phyloP scores from a whole-genome alignment of 1,140 invertebrate genomes.

The Pseudomyrmex flavicornis region DNA sequence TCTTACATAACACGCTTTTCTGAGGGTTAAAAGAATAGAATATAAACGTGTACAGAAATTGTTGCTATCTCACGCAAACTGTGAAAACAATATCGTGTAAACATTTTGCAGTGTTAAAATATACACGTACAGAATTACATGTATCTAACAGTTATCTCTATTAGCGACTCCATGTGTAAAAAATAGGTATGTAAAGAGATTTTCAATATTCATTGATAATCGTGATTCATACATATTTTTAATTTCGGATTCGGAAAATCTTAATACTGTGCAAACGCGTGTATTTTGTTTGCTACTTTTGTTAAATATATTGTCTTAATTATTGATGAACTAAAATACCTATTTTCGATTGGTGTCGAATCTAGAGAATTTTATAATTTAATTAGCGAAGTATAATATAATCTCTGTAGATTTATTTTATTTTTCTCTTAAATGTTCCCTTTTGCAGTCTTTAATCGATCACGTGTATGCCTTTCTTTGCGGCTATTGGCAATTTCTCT shows the following conservation, averaged over 20 bases:
- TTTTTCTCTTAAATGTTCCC: neutral
- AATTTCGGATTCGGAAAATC: constrained; percentile 48
- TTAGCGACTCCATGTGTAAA: constrained; percentile 24
- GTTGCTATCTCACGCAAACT: neutral
- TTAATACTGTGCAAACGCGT: constrained; percentile 44
- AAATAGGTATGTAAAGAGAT: neutral
- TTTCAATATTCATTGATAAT: constrained; percentile 29
- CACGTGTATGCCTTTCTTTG: constrained; percentile 93
- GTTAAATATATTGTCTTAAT: neutral
- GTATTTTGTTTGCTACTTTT: constrained; percentile 25
- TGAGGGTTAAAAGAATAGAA: constrained; percentile 5
- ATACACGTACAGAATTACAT: constrained; percentile 31
- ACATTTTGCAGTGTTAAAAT: constrained; percentile 4
- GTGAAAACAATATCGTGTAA: neutral
- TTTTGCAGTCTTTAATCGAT: constrained; percentile 71
- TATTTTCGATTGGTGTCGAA: neutral
- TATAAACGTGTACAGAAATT: constrained; percentile 20
- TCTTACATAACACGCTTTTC: neutral
- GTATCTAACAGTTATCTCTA: constrained; percentile 21
- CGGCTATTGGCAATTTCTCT: constrained; percentile 93
- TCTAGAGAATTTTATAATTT: neutral
- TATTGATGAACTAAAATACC: constrained; percentile 4
- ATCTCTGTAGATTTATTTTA: neutral
- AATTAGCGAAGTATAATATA: constrained; percentile 20
- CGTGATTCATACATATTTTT: constrained; percentile 39